Conservation (phyloP, 2,113 vertebrate genomes). For the Gopherus flavomarginatus region DNA sequence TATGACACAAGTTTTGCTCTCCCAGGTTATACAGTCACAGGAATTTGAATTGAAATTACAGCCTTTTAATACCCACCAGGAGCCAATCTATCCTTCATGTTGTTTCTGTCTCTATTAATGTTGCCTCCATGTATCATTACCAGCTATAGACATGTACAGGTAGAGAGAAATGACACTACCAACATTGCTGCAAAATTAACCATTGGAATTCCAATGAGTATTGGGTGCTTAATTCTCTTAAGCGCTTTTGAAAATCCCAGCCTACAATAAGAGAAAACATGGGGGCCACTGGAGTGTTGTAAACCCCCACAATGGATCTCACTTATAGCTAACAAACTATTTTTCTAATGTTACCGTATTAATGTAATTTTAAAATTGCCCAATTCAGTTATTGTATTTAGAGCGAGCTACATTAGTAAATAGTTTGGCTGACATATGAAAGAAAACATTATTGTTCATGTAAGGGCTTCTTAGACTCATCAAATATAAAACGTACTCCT, state of each 20-base stretch:
- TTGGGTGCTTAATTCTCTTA: not conserved
- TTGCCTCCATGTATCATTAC: conserved; percentile 23
- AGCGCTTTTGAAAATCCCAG: not conserved
- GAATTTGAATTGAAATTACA: conserved; percentile 58
- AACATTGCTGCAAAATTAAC: not conserved
- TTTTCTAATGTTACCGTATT: not conserved
- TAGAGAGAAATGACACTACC: not conserved
- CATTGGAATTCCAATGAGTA: not conserved
- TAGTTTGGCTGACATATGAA: not conserved
- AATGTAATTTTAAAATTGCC: not conserved
- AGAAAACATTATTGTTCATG: not conserved
- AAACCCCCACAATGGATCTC: not conserved
- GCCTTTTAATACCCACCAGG: conserved; percentile 24
- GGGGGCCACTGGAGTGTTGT: too few species aligned
- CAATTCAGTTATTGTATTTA: not conserved
- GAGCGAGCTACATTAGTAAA: not conserved
- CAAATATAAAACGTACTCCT: not conserved
- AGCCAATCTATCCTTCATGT: conserved; percentile 61
- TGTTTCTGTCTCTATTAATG: conserved; percentile 25
- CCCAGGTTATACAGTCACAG: conserved; percentile 34
- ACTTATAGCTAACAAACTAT: not conserved
- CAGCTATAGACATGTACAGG: not conserved
- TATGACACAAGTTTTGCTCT: conserved; percentile 50
- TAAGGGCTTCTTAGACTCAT: not conserved
- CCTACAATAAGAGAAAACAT: not conserved